Base-by-base conservation (phyloP, 2,888 invertebrate genomes). In the Siphlonurus alternatus region DNA sequence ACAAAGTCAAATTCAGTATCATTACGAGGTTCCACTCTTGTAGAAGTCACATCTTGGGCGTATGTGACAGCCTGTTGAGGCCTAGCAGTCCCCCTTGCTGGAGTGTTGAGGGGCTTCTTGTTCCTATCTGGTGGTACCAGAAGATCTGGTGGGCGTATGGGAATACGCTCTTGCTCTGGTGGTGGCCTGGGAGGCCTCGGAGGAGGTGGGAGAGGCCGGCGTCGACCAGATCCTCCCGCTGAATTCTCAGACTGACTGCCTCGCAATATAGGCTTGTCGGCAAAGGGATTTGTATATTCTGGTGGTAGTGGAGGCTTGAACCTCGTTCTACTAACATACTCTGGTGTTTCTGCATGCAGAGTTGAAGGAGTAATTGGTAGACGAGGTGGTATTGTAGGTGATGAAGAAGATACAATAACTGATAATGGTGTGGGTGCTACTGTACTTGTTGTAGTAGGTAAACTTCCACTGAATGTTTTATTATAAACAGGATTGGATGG, bases 241-340 rank as follows among this genome's bases (percentile, higher is more conserved):
- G 62, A 62, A 62, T 76, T 76, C 59, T 83, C 83, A 51, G 81
- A 80, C 70, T 83, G 82, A n/a, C 83, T 80, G 70, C 88, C 88
- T 71, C 91, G 81, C 66, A 92, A 78, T 61, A 91, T 92, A 63
- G 91, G 91, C 75, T 89, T 91, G 73, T 91, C 89, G n/a, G 89
- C 89, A 73, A 91, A 91, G 0, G 91, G 90, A 77, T 89, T 89
- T 67, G 85, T 82, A 73, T 88, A 89, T 75, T 89, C 89, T 7
- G 88, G 89, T 18, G 90, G 91, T 68, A 91, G 75, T 0, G 90
- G 90, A 1, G 91, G 91, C 0, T 91, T 91, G 75, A 88, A 86
- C 74, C 89, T 86, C 23, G 80, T 78, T 18, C 25, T 24, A 66
- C 66, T 61, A 63, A 66, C 25, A 64, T 56, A 66, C 67, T 63